A percentile compares a stretch with the other conserved stretches of the same genome.
Conservation (phyloP, 2,113 vertebrate species). For the Struthidea cinerea region DNA sequence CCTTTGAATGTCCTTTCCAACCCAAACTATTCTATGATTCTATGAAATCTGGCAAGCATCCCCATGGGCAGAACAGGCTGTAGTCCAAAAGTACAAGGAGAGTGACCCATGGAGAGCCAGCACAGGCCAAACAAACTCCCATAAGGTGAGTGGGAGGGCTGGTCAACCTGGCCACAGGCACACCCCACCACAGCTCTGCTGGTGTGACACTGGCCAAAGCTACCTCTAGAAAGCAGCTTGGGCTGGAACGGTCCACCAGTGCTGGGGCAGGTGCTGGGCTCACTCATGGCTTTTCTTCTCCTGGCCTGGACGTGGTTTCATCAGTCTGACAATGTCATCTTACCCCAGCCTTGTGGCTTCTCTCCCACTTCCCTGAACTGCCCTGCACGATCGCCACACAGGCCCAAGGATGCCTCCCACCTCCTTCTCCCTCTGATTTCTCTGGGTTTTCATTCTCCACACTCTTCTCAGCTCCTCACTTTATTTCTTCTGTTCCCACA, state of each 20-base stretch:
- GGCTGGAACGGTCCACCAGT: neutral
- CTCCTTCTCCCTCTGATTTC: neutral
- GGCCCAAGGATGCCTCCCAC: accelerated
- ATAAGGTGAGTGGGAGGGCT: neutral
- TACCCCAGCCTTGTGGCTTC: neutral
- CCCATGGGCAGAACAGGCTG: neutral
- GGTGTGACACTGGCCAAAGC: neutral
- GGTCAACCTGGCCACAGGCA: neutral
- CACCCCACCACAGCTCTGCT: neutral
- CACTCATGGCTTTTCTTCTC: neutral
- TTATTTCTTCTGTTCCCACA: neutral
- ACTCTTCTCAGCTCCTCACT: neutral
- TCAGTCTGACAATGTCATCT: neutral
- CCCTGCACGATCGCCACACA: neutral
- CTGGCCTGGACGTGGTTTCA: neutral
- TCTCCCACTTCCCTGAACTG: neutral
- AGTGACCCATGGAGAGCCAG: neutral
- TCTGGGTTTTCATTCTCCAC: neutral
- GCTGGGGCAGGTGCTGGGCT: neutral
- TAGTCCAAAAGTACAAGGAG: neutral
- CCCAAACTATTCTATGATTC: neutral
- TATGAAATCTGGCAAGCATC: neutral
- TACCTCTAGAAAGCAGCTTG: neutral
- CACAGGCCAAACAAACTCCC: neutral
- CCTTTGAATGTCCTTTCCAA: neutral